Conservation (phyloP, 2,113 vertebrate species). For the Corythoichthys haematopterus region DNA sequence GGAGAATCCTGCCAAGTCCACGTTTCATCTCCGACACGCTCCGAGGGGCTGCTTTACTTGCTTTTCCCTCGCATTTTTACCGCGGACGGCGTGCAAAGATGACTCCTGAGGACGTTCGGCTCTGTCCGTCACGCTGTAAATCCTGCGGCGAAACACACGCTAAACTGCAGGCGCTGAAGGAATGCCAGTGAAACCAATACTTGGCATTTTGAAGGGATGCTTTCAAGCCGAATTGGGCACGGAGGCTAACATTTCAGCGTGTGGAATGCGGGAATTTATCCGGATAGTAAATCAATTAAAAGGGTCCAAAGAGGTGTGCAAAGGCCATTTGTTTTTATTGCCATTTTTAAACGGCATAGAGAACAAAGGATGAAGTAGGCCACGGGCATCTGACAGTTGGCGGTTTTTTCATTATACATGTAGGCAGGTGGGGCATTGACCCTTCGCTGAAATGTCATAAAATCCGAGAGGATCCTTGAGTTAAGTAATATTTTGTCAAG, state of each 20-base stretch:
- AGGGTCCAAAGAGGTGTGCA: not conserved
- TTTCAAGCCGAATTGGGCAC: not conserved
- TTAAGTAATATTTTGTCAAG: too few relatives aligned
- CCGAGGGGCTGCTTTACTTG: not conserved
- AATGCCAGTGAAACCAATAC: not conserved
- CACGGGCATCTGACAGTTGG: conserved; percentile 30
- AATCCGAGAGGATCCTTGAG: conserved; percentile 18
- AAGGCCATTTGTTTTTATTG: not conserved
- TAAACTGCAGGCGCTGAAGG: not conserved
- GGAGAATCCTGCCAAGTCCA: conserved; percentile 9
- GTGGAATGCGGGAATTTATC: not conserved
- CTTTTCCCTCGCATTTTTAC: not conserved
- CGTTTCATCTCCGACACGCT: conserved; percentile 3
- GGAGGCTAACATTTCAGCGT: not conserved
- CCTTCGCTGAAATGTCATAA: conserved; percentile 13
- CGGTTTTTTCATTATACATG: conserved; percentile 60
- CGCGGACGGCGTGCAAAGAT: not conserved
- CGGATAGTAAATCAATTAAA: not conserved
- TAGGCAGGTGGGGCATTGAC: conserved; percentile 39
- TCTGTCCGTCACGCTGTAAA: not conserved
- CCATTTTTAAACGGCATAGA: not conserved
- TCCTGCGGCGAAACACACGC: not conserved
- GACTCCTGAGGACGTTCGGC: not conserved
- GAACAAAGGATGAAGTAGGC: conserved; percentile 3
- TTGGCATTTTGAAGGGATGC: not conserved